Base-by-base conservation (phyloP, 1,140 invertebrate genomes). In the Calycopis cecrops region DNA sequence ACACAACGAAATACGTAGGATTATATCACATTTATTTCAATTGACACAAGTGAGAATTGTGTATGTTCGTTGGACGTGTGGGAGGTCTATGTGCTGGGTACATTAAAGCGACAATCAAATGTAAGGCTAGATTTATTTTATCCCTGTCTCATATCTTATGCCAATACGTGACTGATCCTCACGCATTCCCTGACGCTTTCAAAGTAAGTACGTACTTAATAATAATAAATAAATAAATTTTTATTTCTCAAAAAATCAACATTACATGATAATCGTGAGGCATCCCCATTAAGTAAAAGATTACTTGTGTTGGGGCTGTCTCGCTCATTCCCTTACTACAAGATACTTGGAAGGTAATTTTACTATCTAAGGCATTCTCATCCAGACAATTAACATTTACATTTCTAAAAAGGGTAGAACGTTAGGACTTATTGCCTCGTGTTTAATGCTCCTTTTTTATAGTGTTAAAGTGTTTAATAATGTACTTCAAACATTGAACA, bases 151-250 rank as follows among this genome's bases (percentile, higher is more conserved):
- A 78, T 82, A 82, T 80, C 74, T 83, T 65, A 74, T 71, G 57
- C 63, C 69, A 76, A 80, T 82, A 82, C 80, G 79, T 82, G 80
- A 84, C 79, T 78, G 71, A 83, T 85, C 69, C 69, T 83, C 78
- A 81, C 81, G 78, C 78, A 75, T 73, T 78, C 77, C 65, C 60
- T 42, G 52, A 42, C 40, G 42, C 21, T 34, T 10, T 33, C 1
- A 14, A 44, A 44, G 40, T 16, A 44, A 44, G 40, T 16, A 44
- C 40, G 14, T 44, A 44, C 16, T n/a, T n/a, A n/a, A n/a, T n/a
- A n/a, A n/a, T n/a, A n/a, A n/a, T n/a, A n/a, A n/a, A n/a, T n/a
- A n/a, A n/a, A n/a, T n/a, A n/a, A n/a, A n/a, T n/a, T n/a, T n/a
- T n/a, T n/a, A n/a, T n/a, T n/a, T n/a, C n/a, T n/a, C n/a, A n/a